Evolutionary conservation across 2,113 vertebrate species (phyloP), one percentile per base, ranked within the genome.

Genomic region (Hydropotes inermis): DNA sequence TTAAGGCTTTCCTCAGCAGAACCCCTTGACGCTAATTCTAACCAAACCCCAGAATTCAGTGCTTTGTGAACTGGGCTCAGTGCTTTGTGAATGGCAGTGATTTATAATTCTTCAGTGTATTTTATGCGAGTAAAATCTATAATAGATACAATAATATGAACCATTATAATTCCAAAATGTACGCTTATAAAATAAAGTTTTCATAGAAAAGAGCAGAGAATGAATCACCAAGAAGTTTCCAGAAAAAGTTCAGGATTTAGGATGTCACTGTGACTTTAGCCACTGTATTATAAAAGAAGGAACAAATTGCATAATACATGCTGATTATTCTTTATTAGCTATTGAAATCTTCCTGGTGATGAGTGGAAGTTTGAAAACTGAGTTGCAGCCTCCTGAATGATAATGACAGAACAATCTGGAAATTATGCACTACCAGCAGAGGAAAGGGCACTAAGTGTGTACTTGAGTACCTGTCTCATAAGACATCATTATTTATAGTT

Each of bases 211-310:
- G 8, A 94, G 5, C 13, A 97, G 47, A 93, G 33, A 79, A 88
- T 88, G 87, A 92, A 76, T 95, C 91, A 74, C 6, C 25, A 83
- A 94, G 39, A 96, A 85, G 13, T 91, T 85, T 92, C 64, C 52
- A 95, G 55, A 50, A 87, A 90, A 92, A 58, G 17, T 21, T 82
- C 85, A 81, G 13, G 43, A 90, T 60, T 36, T 91, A 94, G 39
- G 33, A 87, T 93, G 54, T 95, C 81, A 54, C n/a, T 87, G 58
- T 97, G 87, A 98, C 89, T 90, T 93, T 39, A 94, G 74, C 25
- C 74, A 21, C 28, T 57, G 27, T 30, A 36, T 87, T 82, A 58
- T 55, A 76, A 93, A 93, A 94, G 33, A 91, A 79, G 27, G 54
- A 96, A 28, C 43, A 95, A 92, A 93, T 55, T 95, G 16, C 33